Conservation (phyloP, 2,888 invertebrate genomes). For the Dendrolimus pini region DNA sequence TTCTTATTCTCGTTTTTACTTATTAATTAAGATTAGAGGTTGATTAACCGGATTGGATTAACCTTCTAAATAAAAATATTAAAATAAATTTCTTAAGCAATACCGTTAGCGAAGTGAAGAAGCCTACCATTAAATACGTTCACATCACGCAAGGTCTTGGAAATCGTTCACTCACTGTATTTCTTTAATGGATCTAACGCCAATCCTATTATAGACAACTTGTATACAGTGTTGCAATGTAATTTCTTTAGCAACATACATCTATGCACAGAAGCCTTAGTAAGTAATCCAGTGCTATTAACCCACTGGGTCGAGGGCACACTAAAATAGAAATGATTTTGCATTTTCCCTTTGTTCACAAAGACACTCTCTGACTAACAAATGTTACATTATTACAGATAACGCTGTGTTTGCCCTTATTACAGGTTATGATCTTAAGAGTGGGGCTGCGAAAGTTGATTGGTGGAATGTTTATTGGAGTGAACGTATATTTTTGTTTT, state of each 20-base stretch:
- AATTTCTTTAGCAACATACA: neutral
- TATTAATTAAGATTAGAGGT: too few species aligned
- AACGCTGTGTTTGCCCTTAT: neutral
- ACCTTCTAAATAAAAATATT: too few species aligned
- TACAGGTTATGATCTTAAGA: neutral
- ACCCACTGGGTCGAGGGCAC: neutral
- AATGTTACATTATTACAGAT: neutral
- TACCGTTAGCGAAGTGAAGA: too few species aligned
- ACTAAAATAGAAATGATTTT: neutral
- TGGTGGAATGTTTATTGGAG: too few species aligned
- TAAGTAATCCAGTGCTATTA: neutral
- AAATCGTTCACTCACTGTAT: neutral
- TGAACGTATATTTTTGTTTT: too few species aligned
- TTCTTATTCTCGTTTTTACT: too few species aligned
- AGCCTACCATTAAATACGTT: too few species aligned
- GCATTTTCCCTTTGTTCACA: neutral
- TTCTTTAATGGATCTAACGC: neutral
- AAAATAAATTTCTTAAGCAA: too few species aligned
- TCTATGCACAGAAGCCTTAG: conserved; percentile 1
- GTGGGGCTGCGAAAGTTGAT: too few species aligned
- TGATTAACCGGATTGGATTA: too few species aligned
- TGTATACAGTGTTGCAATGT: neutral
- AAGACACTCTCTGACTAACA: neutral
- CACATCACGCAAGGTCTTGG: neutral
- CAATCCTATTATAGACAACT: neutral